Percentiles rank a stretch among this genome's conserved stretches.
Conservation (phyloP, 2,797 vertebrate genomes). For the Galagoides demidoff region DNA sequence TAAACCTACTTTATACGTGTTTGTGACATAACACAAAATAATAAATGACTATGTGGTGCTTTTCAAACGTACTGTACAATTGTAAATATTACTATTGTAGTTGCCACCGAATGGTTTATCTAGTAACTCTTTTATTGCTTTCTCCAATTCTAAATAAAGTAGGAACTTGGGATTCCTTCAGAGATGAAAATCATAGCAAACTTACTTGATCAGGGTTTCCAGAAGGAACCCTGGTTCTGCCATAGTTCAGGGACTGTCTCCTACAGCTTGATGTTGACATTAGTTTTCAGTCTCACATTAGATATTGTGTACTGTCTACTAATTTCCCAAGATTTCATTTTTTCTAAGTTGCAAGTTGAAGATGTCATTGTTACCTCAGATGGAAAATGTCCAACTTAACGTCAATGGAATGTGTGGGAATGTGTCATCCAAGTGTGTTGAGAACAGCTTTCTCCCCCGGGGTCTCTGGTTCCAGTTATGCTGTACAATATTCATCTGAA, state of each 20-base stretch:
- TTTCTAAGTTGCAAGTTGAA: conserved; percentile 15
- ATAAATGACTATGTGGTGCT: not conserved
- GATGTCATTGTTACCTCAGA: not conserved
- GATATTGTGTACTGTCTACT: not conserved
- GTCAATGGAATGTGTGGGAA: not conserved
- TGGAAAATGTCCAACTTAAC: not conserved
- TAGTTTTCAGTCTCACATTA: conserved; percentile 22
- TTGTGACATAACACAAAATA: conserved; percentile 11
- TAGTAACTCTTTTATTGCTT: not conserved
- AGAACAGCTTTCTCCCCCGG: not conserved
- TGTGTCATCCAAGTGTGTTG: not conserved
- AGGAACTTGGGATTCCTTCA: not conserved
- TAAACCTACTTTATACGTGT: not conserved
- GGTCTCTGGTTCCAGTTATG: not conserved
- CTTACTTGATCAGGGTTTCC: not conserved
- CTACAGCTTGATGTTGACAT: not conserved
- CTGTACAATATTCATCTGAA: not conserved
- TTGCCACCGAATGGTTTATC: not conserved
- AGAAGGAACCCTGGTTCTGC: not conserved
- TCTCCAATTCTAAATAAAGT: not conserved
- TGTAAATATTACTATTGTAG: not conserved
- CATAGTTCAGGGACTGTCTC: not conserved
- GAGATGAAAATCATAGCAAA: not conserved
- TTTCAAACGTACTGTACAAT: not conserved
- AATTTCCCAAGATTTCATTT: not conserved